These are phyloP conservation scores for Agapornis canus DNA, from an alignment of 2,797 vertebrate species.

Conservation along the genomic window DNA sequence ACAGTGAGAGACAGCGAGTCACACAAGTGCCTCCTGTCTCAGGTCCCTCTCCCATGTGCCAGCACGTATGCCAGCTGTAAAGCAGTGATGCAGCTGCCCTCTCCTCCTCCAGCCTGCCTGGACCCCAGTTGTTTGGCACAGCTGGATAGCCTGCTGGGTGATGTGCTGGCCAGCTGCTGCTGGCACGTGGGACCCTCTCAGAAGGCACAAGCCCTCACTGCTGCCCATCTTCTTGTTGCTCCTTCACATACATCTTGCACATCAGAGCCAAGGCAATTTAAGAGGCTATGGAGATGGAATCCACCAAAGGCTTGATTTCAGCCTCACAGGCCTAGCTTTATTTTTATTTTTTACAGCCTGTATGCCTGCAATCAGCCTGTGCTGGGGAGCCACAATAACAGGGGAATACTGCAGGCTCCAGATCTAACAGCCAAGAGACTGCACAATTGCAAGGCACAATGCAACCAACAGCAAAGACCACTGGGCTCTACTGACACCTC, in stretches of 20 bases:
- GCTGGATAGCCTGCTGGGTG: not conserved
- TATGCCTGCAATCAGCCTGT: not conserved
- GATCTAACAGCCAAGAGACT: not conserved
- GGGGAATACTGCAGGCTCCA: not conserved
- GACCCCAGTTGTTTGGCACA: not conserved
- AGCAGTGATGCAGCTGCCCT: rapidly evolving
- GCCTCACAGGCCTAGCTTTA: not conserved
- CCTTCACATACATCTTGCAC: not conserved
- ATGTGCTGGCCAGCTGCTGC: not conserved
- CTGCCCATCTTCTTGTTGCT: not conserved
- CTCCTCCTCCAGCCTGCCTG: not conserved
- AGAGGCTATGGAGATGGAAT: not conserved
- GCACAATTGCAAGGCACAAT: no score
- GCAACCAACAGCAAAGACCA: not conserved
- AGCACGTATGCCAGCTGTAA: not conserved
- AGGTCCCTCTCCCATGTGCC: not conserved
- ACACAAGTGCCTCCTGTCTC: not conserved
- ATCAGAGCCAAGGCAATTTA: not conserved
- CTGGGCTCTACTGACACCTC: not conserved
- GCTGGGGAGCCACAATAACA: not conserved
- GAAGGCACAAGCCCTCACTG: not conserved
- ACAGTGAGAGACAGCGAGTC: rapidly evolving
- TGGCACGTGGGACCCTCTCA: not conserved
- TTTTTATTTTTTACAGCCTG: not conserved
- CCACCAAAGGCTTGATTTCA: not conserved